phyloP scores from a whole-genome alignment of 2,888 invertebrate species.

The Chrysina gloriosa region DNA sequence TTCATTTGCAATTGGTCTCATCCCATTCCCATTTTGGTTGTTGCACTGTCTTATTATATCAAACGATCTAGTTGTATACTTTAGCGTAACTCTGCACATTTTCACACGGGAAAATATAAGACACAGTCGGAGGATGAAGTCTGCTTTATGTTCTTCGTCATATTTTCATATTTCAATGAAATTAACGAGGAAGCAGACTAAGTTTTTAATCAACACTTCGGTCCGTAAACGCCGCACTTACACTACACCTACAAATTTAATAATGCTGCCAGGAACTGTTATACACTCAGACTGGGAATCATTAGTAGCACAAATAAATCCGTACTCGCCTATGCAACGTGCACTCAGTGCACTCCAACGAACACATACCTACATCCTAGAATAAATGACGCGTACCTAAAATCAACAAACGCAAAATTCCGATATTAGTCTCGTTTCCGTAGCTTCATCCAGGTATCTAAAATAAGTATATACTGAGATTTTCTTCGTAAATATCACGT shows the following conservation, averaged over 20 bases:
- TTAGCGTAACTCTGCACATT: too few species aligned
- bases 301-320: slow-evolving; percentile 29
- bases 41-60: too few species aligned
- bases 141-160: slow-evolving; percentile 28
- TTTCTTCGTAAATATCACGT: slow-evolving; percentile 37
- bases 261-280: background rate
- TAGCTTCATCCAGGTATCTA: background rate
- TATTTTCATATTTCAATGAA: slow-evolving; percentile 19
- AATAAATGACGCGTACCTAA: slow-evolving; percentile 11
- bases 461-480: slow-evolving; percentile 10
- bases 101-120: background rate
- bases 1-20: too few species aligned
- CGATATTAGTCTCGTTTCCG: slow-evolving; percentile 13
- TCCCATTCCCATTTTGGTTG: too few species aligned
- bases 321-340: background rate
- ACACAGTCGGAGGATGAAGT: background rate
- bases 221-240: background rate
- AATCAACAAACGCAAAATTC: slow-evolving; percentile 31
- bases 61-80: too few species aligned
- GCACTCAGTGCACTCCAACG: background rate
- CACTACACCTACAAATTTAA: background rate
- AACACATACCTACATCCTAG: background rate
- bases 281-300: background rate
- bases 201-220: slow-evolving; percentile 15
- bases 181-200: slow-evolving; percentile 17